These are phyloP conservation scores for Melangyna quadrimaculata DNA, from an alignment of 2,888 invertebrate genomes.

Conservation along the genomic window DNA sequence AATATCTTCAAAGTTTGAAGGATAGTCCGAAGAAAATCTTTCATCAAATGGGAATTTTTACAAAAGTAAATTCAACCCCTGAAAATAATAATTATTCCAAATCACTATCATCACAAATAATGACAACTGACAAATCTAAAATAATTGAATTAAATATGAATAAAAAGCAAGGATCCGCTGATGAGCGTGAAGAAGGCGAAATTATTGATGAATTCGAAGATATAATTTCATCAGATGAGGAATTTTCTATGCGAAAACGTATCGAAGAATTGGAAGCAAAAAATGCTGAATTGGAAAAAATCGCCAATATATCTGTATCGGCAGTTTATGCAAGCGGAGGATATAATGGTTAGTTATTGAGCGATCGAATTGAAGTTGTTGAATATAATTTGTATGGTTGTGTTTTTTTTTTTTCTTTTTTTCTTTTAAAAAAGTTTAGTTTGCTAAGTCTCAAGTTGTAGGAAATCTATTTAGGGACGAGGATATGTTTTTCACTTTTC, in stretches of 20 bases:
- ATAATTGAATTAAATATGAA: constrained; percentile 58
- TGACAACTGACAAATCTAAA: not conserved
- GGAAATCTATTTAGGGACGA: no score
- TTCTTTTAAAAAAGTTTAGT: not conserved
- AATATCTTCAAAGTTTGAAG: not conserved
- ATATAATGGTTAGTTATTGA: constrained; percentile 66
- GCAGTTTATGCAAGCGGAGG: constrained; percentile 74
- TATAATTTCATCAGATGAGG: constrained; percentile 81
- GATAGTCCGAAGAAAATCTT: not conserved
- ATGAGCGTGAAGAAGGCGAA: constrained; percentile 80
- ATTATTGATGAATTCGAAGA: constrained; percentile 79
- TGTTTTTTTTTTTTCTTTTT: not conserved
- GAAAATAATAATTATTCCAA: constrained; percentile 9
- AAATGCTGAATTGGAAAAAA: constrained; percentile 80
- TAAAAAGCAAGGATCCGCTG: constrained; percentile 44
- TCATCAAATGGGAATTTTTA: constrained; percentile 52
- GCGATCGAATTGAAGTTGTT: not conserved
- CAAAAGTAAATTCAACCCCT: constrained; percentile 22
- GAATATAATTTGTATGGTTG: no score
- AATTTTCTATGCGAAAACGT: constrained; percentile 77
- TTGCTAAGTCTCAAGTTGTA: no score
- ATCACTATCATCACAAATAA: constrained; percentile 22
- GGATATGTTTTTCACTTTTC: no score
- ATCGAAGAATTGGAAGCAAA: constrained; percentile 80
- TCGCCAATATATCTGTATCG: constrained; percentile 79